Base-by-base conservation (phyloP, 2,797 vertebrate genomes). In the Gymnodraco acuticeps region DNA sequence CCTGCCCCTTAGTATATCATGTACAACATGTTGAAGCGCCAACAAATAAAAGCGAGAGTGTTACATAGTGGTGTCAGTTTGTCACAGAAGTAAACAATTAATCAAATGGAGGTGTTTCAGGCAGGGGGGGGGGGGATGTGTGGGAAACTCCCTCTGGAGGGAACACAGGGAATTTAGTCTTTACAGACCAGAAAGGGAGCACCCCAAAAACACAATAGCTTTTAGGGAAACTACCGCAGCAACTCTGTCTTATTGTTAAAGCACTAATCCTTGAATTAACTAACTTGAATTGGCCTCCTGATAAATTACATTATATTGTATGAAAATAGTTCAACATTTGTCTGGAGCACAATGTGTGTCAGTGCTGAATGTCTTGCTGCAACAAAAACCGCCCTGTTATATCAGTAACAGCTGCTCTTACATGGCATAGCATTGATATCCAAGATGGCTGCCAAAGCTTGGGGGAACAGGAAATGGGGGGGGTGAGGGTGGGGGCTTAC, bases 371-470 rank as follows among this genome's bases (percentile, higher is more conserved):
- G 81, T 81, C 74, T 78, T 0, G n/a, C 38, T 4, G 79, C 73
- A 67, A 74, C 46, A 73, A 66, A 6, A 78, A 77, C 73, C 56
- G 17, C 61, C 52, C 48, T 20, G 19, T 56, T 69, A 54, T 75
- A 85, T 72, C 63, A 74, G 64, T 56, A 88, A 77, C 82, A 88
- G 71, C 80, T 83, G 79, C 54, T 75, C 41, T 74, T 78, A 78
- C 74, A 70, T 23, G 33, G 73, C 15, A n/a, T 43, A 20, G 61
- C 56, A 23, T 7, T 68, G 72, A 77, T 74, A 85, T 78, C 82
- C 75, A 90, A 90, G 70, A 92, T 92, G 88, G 85, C 85, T 75
- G 78, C 77, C 17, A 0, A 56, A 73, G 83, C 81, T 77, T 42
- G 45, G 72, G 73, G 73, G 69, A 77, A 84, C 73, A 77, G 84